Evolutionary conservation across 2,888 invertebrate species (phyloP), one percentile per base, ranked within the genome.

Genomic region (Phasia obesa): DNA sequence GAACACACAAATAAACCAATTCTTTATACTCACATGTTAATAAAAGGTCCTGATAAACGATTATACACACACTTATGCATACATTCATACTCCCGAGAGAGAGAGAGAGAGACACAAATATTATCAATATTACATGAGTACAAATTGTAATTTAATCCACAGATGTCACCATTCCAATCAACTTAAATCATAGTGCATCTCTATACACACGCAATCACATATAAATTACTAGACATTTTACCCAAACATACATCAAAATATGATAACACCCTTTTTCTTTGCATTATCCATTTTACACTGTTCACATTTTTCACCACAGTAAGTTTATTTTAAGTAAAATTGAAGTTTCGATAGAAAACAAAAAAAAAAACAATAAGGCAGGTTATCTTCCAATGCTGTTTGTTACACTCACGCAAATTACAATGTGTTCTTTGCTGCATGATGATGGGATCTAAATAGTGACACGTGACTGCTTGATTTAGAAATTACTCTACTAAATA

Each of bases 101-200:
- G 38, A 35, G 17, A 23, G 57, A 47, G 64, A 84, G 83, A 77
- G n/a, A n/a, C n/a, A n/a, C n/a, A n/a, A n/a, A 76, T 62, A 65
- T 60, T 74, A 76, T 89, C 87, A 88, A 89, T 90, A 88, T 88
- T 88, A 90, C 90, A 89, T 90, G 89, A 88, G 88, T 88, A 88
- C 90, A 90, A 90, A 90, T 90, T 90, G 91, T 90, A 91, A 91
- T 91, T 91, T 91, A 91, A 91, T 91, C 90, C 91, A 91, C 91
- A 91, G 91, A 91, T 91, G 91, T 91, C 90, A 91, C 89, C 90
- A 90, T 91, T 91, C 88, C 88, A 88, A 88, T 89, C 89, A 86
- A 85, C 82, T 49, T 83, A 74, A 70, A 79, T 85, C 85, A 85
- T 84, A 55, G 49, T 64, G 49, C 55, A 70, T 62, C 44, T 47